Percentiles rank a stretch among this genome's conserved stretches.
phyloP scores from a whole-genome alignment of 2,113 vertebrate species.

The Eclectus roratus region DNA sequence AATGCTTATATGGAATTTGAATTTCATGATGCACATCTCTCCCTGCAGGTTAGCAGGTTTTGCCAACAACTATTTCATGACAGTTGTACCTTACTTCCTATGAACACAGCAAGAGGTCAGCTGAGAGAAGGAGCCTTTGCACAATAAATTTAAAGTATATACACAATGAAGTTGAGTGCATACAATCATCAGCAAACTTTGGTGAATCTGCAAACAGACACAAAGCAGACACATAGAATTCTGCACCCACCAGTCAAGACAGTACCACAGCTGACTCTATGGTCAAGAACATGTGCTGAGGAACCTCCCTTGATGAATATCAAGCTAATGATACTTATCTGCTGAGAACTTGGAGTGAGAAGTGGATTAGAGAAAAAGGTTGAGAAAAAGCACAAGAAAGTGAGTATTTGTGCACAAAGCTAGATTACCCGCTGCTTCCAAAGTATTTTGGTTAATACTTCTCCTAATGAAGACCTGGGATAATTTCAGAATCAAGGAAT shows the following conservation, averaged over 20 bases:
- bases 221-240: neutral
- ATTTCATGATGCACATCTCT: neutral
- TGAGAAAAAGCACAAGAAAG: neutral
- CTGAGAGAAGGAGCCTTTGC: neutral
- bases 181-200: neutral
- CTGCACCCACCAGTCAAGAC: neutral
- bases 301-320: neutral
- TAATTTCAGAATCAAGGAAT: neutral
- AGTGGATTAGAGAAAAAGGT: neutral
- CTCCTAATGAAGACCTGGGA: neutral
- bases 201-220: neutral
- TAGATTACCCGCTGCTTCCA: neutral
- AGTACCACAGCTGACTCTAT: neutral
- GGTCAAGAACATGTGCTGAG: neutral
- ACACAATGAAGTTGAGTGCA: neutral
- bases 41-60: neutral
- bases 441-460: neutral
- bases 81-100: neutral
- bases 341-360: neutral
- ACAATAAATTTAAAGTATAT: neutral
- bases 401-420: neutral
- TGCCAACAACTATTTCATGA: neutral
- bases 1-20: neutral
- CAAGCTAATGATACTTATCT: neutral
- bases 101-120: neutral